These are phyloP conservation scores for Clavelina lepadiformis DNA, from an alignment of 23 tunicate species.

Conservation along the genomic window DNA sequence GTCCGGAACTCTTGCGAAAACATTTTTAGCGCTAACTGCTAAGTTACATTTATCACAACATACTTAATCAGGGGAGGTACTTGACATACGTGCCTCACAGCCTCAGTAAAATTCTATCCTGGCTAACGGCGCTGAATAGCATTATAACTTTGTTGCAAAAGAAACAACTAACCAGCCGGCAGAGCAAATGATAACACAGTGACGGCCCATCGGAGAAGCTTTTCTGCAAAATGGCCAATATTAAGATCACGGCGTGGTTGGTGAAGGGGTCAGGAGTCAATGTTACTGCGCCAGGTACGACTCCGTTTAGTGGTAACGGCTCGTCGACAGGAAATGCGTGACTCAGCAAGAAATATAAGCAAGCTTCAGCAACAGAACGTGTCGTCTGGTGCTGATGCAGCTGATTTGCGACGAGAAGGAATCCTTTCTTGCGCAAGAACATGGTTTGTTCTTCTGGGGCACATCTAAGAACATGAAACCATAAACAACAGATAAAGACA, in stretches of 20 bases:
- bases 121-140: too few relatives aligned
- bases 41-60: too few relatives aligned
- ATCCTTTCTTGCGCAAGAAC: slow-evolving; percentile 70
- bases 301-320: slow-evolving; percentile 38
- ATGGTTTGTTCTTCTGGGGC: slow-evolving; percentile 35
- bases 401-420: slow-evolving; percentile 90
- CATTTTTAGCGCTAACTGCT: too few relatives aligned
- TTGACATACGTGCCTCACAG: too few relatives aligned
- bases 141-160: too few relatives aligned
- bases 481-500: too few relatives aligned
- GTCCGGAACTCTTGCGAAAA: too few relatives aligned
- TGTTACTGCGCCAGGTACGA: slow-evolving; percentile 37
- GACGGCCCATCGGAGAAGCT: slow-evolving; percentile 32
- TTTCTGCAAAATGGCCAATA: slow-evolving; percentile 69
- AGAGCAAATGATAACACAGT: slow-evolving; percentile 50
- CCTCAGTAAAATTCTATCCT: too few relatives aligned
- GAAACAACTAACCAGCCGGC: slow-evolving; percentile 44
- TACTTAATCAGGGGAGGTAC: too few relatives aligned
- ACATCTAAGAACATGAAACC: slow-evolving; percentile 34
- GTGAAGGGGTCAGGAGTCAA: slow-evolving; percentile 54
- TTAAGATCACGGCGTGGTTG: slow-evolving; percentile 57
- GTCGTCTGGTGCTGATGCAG: slow-evolving; percentile 83
- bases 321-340: slow-evolving; percentile 49
- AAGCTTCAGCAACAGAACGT: slow-evolving; percentile 57
- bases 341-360: slow-evolving; percentile 72